A percentile compares a stretch with the other conserved stretches of the same genome.
These are phyloP conservation scores for Baccha elongata DNA, from an alignment of 2,888 invertebrate genomes.

Conservation along the genomic window DNA sequence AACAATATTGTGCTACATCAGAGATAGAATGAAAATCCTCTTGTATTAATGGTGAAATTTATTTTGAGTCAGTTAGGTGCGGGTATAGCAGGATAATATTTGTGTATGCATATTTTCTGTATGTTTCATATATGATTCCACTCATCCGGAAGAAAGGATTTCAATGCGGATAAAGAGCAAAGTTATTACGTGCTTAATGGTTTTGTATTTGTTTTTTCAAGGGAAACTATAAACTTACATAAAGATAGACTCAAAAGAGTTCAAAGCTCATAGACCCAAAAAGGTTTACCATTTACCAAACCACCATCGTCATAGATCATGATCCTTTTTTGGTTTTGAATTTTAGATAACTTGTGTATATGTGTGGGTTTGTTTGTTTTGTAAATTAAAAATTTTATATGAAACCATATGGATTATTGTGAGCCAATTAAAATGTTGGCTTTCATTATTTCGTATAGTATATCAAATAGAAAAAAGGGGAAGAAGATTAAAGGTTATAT, in stretches of 20 bases:
- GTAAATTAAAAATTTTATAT: constrained; percentile 14
- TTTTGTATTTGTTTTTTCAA: neutral
- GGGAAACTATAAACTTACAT: constrained; percentile 39
- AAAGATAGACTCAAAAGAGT: constrained; percentile 18
- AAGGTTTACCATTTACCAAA: neutral
- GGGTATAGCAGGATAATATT: neutral
- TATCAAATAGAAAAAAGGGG: no score
- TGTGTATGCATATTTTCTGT: neutral
- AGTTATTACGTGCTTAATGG: neutral
- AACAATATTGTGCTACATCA: neutral
- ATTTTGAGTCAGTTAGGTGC: neutral
- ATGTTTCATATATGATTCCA: constrained; percentile 40
- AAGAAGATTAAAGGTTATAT: constrained; percentile 21
- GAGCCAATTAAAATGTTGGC: constrained; percentile 50
- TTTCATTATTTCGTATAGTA: neutral
- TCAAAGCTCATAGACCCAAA: constrained; percentile 18
- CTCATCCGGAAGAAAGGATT: constrained; percentile 60
- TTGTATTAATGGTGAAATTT: constrained; percentile 1
- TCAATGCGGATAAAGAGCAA: constrained; percentile 42
- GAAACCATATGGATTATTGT: constrained; percentile 42
- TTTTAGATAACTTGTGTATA: constrained; percentile 11
- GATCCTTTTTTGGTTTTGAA: constrained; percentile 42
- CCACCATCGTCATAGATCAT: constrained; percentile 7
- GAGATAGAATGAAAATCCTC: neutral
- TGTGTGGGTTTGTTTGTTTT: neutral